A percentile compares a stretch with the other conserved stretches of the same genome.
Conservation (phyloP, 2,113 vertebrate species). For the Neotoma lepida region DNA sequence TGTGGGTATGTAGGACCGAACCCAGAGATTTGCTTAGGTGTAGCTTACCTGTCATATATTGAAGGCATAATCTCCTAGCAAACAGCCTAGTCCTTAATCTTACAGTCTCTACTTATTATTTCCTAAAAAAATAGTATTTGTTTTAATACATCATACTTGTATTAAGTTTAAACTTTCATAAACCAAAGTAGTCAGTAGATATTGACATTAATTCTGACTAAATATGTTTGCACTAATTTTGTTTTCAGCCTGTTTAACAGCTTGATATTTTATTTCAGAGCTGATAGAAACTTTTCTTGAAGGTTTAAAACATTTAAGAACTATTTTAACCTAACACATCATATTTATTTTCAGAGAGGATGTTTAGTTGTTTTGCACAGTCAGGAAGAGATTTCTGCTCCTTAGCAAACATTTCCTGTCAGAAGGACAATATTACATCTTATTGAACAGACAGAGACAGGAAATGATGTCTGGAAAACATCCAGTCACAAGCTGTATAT, state of each 20-base stretch:
- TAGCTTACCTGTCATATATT: too few species aligned
- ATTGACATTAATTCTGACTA: not conserved
- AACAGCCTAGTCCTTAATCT: not conserved
- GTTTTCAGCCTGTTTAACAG: not conserved
- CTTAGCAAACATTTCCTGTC: conserved; percentile 78
- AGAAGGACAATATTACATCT: conserved; percentile 58
- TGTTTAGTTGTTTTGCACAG: conserved; percentile 52
- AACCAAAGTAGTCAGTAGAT: not conserved
- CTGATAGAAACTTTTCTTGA: not conserved
- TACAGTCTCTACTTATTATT: not conserved
- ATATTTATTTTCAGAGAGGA: not conserved
- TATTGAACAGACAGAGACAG: conserved; percentile 65
- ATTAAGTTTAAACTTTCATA: conserved; percentile 3
- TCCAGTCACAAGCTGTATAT: conserved; percentile 68
- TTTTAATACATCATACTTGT: not conserved
- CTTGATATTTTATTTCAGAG: conserved; percentile 36
- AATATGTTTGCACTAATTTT: not conserved
- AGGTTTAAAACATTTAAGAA: conserved; percentile 38
- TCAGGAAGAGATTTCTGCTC: conserved; percentile 77
- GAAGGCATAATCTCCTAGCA: not conserved
- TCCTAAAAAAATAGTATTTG: not conserved
- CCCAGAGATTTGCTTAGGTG: not conserved
- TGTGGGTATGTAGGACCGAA: not conserved
- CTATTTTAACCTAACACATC: conserved; percentile 41
- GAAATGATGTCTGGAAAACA: conserved; percentile 76